phyloP scores from a whole-genome alignment of 1,140 invertebrate species.

The Mactra quadrangularis region DNA sequence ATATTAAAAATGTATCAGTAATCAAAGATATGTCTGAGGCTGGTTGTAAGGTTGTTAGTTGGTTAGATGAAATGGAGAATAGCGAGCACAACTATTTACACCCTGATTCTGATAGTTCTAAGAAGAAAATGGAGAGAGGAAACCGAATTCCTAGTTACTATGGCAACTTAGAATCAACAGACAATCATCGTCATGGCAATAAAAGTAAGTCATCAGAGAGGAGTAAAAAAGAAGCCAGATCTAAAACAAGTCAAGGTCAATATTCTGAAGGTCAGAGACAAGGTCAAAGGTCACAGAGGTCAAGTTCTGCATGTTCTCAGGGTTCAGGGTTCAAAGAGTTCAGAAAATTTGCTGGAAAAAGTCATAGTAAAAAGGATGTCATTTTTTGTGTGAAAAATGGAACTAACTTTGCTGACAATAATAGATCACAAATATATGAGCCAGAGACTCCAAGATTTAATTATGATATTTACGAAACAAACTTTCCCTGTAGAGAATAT shows the following conservation, averaged over 20 bases:
- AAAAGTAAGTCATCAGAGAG: not conserved
- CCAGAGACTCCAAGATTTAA: no score
- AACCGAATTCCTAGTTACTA: not conserved
- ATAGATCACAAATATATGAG: not conserved
- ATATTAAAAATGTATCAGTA: not conserved
- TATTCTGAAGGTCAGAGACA: not conserved
- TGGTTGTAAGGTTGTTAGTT: not conserved
- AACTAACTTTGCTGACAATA: slow-evolving; percentile 43
- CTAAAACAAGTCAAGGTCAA: not conserved
- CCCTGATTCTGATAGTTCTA: slow-evolving; percentile 40
- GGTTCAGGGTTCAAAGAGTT: slow-evolving; percentile 32
- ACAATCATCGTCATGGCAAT: slow-evolving; percentile 23
- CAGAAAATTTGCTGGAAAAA: not conserved
- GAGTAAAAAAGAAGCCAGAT: not conserved
- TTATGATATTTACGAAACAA: not conserved
- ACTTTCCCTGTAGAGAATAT: slow-evolving; percentile 10
- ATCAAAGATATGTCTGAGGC: not conserved
- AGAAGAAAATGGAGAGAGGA: not conserved
- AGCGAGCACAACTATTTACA: slow-evolving; percentile 46
- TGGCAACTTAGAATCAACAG: not conserved
- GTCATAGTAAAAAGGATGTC: slow-evolving; percentile 4
- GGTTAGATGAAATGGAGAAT: slow-evolving; percentile 3
- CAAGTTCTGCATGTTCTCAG: not conserved
- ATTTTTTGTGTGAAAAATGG: slow-evolving; percentile 45
- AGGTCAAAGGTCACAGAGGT: not conserved